A percentile compares a stretch with the other conserved stretches of the same genome.
These are phyloP conservation scores for Sylvia atricapilla DNA, from an alignment of 2,113 vertebrate genomes.

Conservation along the genomic window DNA sequence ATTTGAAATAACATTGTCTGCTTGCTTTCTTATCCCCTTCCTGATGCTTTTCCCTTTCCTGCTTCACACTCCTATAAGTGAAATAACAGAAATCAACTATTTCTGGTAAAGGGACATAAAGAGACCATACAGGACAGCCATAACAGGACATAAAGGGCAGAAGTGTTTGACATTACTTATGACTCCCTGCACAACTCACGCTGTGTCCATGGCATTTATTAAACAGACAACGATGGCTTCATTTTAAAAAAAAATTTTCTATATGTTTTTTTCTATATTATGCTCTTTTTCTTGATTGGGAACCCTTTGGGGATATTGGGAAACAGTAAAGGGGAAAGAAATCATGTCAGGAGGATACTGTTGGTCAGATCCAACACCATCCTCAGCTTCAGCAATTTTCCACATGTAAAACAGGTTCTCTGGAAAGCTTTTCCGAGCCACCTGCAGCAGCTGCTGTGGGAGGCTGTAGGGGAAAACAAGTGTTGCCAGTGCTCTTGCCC, in stretches of 20 bases:
- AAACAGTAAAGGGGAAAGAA: slow-evolving; percentile 51
- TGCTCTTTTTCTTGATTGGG: slow-evolving; percentile 54
- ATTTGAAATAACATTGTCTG: not conserved
- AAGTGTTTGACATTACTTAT: slow-evolving; percentile 50
- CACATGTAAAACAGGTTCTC: slow-evolving; percentile 54
- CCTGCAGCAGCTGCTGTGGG: slow-evolving; percentile 52
- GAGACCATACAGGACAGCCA: too few species aligned
- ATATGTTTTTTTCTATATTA: too few species aligned
- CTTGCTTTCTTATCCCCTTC: not conserved
- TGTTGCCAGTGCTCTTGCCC: not conserved
- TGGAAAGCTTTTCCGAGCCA: slow-evolving; percentile 44
- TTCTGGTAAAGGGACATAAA: not conserved
- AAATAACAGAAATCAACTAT: not conserved
- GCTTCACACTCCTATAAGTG: not conserved
- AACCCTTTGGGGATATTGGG: slow-evolving; percentile 52
- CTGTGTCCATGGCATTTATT: slow-evolving; percentile 68
- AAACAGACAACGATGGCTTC: slow-evolving; percentile 60
- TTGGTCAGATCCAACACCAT: slow-evolving; percentile 50
- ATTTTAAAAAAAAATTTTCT: slow-evolving; percentile 73
- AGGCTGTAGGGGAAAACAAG: slow-evolving; percentile 38
- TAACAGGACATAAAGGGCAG: not conserved
- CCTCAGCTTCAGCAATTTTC: slow-evolving; percentile 63
- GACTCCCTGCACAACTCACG: slow-evolving; percentile 57
- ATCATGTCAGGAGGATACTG: slow-evolving; percentile 60
- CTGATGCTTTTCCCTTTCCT: not conserved